phyloP scores from a whole-genome alignment of 2,113 vertebrate genomes.

The Coptodon bakossiorum region DNA sequence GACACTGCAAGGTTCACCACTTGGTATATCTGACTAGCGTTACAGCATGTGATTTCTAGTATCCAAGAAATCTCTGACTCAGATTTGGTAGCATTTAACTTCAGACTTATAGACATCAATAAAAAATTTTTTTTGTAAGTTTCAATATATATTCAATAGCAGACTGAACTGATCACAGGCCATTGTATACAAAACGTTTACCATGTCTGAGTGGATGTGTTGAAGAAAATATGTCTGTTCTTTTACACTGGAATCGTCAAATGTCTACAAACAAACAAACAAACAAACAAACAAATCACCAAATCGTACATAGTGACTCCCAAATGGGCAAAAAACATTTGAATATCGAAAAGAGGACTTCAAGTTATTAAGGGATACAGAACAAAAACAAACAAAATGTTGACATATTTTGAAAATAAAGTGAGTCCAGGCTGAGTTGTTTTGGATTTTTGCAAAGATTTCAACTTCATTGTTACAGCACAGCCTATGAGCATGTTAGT shows the following conservation, averaged over 20 bases:
- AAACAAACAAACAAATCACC: not conserved
- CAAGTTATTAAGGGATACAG: not conserved
- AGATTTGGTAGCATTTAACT: not conserved
- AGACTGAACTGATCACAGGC: not conserved
- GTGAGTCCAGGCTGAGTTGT: not conserved
- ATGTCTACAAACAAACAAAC: not conserved
- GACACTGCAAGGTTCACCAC: not conserved
- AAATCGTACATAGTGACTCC: not conserved
- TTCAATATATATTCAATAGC: not conserved
- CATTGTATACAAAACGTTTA: not conserved
- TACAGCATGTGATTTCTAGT: not conserved
- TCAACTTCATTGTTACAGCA: not conserved
- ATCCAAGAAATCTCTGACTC: not conserved
- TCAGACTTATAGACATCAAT: not conserved
- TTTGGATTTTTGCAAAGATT: not conserved
- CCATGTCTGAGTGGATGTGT: not conserved
- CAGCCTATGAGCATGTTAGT: not conserved
- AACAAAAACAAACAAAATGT: not conserved
- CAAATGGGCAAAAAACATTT: not conserved
- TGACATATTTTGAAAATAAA: not conserved
- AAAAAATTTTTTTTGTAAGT: not conserved
- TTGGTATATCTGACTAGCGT: not conserved
- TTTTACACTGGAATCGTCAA: not conserved
- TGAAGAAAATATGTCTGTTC: not conserved
- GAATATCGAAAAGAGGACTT: not conserved